Conservation (phyloP, 23 tunicate species). For the Diplosoma virens region DNA sequence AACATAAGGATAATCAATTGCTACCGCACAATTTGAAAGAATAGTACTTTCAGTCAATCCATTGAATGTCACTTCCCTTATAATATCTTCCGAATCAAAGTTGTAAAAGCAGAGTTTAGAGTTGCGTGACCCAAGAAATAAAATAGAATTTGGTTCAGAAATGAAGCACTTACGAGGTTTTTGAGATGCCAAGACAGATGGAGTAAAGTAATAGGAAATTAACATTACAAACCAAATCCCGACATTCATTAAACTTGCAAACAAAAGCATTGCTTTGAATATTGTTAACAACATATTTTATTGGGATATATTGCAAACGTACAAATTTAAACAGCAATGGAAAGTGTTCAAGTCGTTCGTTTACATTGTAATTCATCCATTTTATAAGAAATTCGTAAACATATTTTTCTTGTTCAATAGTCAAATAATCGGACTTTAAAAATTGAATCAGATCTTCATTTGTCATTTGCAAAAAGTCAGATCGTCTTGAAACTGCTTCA, state of each 20-base stretch:
- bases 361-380: not conserved
- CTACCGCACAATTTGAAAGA: not conserved
- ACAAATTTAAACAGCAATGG: not conserved
- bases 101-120: not conserved
- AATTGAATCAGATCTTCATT: not conserved
- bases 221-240: not conserved
- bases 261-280: not conserved
- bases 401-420: not conserved
- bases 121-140: not conserved
- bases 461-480: not conserved
- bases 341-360: not conserved
- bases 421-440: not conserved
- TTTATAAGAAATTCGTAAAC: not conserved
- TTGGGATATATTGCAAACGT: not conserved
- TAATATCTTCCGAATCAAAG: not conserved
- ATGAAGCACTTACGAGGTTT: not conserved
- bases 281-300: not conserved
- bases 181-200: not conserved
- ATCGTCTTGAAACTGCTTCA: not conserved
- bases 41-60: not conserved
- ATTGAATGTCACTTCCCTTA: not conserved
- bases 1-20: not conserved
- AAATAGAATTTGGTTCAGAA: not conserved
- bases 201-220: not conserved
- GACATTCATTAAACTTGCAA: not conserved